These are phyloP conservation scores for Guaruba guarouba DNA, from an alignment of 2,113 vertebrate genomes.

Conservation along the genomic window DNA sequence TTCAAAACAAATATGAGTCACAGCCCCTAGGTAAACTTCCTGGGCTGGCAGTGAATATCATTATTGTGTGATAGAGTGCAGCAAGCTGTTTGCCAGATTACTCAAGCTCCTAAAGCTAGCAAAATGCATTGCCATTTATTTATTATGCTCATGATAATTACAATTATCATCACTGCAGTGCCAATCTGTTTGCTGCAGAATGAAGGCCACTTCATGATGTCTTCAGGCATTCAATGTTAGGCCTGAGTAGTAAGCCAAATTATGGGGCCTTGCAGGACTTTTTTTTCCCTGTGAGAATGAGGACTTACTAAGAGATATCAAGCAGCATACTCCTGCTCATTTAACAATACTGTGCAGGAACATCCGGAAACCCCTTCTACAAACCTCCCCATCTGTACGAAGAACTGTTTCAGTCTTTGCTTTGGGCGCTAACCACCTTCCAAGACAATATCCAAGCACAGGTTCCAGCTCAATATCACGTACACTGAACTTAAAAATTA, in stretches of 20 bases:
- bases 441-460: background rate
- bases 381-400: background rate
- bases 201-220: conserved; percentile 53
- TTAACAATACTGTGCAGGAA: background rate
- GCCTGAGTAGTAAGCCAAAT: conserved; percentile 47
- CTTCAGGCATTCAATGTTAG: conserved; percentile 37
- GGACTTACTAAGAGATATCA: background rate
- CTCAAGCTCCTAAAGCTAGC: conserved; percentile 46
- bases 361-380: background rate
- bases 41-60: conserved; percentile 54
- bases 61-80: conserved; percentile 51
- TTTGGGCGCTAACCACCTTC: background rate
- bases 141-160: conserved; percentile 58
- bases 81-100: conserved; percentile 62
- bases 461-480: background rate
- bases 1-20: conserved; percentile 70
- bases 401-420: background rate
- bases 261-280: background rate
- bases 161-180: conserved; percentile 59
- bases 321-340: background rate
- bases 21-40: conserved; percentile 64
- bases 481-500: background rate
- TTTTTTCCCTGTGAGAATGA: background rate
- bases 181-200: conserved; percentile 54
- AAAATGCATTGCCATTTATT: conserved; percentile 56